Base-by-base conservation (phyloP, 2,113 vertebrate species). In the Tragelaphus scriptus region DNA sequence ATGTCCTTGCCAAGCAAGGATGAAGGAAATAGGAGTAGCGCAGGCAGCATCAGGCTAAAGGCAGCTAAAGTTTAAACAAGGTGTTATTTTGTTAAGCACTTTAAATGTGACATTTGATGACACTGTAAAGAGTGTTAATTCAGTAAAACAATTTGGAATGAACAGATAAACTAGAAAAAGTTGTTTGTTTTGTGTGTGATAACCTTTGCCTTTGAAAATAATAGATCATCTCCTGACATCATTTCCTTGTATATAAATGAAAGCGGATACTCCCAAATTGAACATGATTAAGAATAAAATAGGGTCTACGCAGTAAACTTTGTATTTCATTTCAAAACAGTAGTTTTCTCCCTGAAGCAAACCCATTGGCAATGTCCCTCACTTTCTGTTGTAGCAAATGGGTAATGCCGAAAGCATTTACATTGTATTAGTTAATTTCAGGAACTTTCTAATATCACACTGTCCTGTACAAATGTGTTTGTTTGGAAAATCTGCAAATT, bases 1-100 rank as follows among this genome's bases (percentile, higher is more conserved):
- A 98, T 98, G 90, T 0, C 0, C 95, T 98, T 98, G 63, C 13
- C 96, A 96, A 98, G 96, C 87, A 7, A 63, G 55, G 23, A 63
- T 47, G 47, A 55, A 47, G 55, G 82, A 91, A 82, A 36, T 6
- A 86, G 59, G 36, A 79, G 47, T 9, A 68, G 13, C 2, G 1
- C 7, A 5, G 96, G 94, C 96, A 92, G 51, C 30, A 10, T 79
- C 36, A 11, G 53, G 47, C 80, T 88, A 90, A 97, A 94, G 92
- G 68, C 85, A 87, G 47, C 19, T 79, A 49, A 96, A 93, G 53
- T 47, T 59, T 3, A 91, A 91, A 97, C 93, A 53, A 51, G 89
- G 40, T 86, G 53, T 79, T 95, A 88, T 56, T 51, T 56, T 65
- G 97, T 97, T 86, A 88, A 92, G 16, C 12, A 89, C 9, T 68